phyloP scores from a whole-genome alignment of 2,113 vertebrate species.

The Dissostichus mawsoni region DNA sequence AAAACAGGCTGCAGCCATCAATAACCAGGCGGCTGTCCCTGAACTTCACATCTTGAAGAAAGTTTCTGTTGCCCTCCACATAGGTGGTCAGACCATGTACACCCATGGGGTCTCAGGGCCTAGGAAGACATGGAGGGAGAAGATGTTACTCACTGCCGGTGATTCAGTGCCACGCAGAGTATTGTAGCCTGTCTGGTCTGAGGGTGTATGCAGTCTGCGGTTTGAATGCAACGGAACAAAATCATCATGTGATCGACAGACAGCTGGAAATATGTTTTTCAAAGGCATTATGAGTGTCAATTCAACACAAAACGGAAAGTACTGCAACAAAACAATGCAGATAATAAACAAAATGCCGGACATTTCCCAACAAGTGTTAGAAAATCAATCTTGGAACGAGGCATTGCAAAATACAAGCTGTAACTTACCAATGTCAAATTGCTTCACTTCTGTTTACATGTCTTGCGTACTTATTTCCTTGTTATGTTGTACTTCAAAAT shows the following conservation, averaged over 20 bases:
- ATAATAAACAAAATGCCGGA: not conserved
- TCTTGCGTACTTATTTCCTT: conserved; percentile 37
- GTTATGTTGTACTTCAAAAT: conserved; percentile 42
- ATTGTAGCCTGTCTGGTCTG: not conserved
- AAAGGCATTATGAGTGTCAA: not conserved
- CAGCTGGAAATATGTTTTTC: not conserved
- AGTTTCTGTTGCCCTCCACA: conserved; percentile 86
- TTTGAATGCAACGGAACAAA: not conserved
- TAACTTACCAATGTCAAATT: conserved; percentile 1
- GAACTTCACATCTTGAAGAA: conserved; percentile 87
- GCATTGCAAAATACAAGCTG: not conserved
- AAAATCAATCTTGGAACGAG: not conserved
- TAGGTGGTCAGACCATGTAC: conserved; percentile 89
- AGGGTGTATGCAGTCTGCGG: not conserved
- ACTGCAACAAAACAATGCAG: not conserved
- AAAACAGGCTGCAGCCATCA: conserved; percentile 93
- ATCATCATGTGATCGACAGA: not conserved
- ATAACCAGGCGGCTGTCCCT: conserved; percentile 88
- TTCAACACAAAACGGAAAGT: not conserved
- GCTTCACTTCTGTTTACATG: conserved; percentile 19
- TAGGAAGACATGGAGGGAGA: conserved; percentile 2
- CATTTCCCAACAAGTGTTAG: not conserved
- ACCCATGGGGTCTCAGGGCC: conserved; percentile 85
- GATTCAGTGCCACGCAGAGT: not conserved
- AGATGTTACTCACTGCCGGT: not conserved